Evolutionary conservation across 2,888 invertebrate species (phyloP), one percentile per base, ranked within the genome.

Genomic region (Sepioteuthis lessoniana): DNA sequence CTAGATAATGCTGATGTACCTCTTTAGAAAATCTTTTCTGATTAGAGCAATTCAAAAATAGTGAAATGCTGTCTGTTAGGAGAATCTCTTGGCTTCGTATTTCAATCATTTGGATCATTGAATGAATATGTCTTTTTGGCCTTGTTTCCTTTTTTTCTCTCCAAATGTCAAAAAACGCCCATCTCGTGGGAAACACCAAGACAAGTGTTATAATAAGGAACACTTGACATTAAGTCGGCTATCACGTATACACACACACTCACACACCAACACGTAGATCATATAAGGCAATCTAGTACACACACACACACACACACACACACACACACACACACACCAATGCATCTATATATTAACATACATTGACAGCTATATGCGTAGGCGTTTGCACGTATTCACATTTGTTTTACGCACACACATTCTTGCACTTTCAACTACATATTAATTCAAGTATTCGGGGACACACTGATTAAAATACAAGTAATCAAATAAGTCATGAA

Each of bases 161-260:
- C n/a, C 76, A 76, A 76, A 76, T 76, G 76, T 76, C n/a, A n/a
- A 76, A 76, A n/a, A 76, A 76, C 76, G 76, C 76, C 76, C 76
- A n/a, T 16, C n/a, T n/a, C 76, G 76, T 76, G 76, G 76, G 76
- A n/a, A 76, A 76, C n/a, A 76, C 76, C n/a, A 76, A 76, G n/a
- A 76, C 76, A 76, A 76, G 16, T 76, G 76, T 76, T 76, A 76
- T 76, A 76, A n/a, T 76, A 76, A 76, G n/a, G 76, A 76, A 76
- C 76, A 76, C 76, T 76, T 76, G 76, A 76, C 76, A 76, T 76
- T 76, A 76, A 76, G n/a, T 76, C 76, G 19, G n/a, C 76, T n/a
- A 76, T 76, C n/a, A 76, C n/a, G 16, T 76, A 16, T 76, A 13
- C n/a, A 35, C 76, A n/a, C 76, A 42, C 42, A 16, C 60, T 60